A percentile compares a stretch with the other conserved stretches of the same genome.
Evolutionary conservation across 2,797 vertebrate genomes (phyloP).

Genomic region (Micrastur ruficollis): DNA sequence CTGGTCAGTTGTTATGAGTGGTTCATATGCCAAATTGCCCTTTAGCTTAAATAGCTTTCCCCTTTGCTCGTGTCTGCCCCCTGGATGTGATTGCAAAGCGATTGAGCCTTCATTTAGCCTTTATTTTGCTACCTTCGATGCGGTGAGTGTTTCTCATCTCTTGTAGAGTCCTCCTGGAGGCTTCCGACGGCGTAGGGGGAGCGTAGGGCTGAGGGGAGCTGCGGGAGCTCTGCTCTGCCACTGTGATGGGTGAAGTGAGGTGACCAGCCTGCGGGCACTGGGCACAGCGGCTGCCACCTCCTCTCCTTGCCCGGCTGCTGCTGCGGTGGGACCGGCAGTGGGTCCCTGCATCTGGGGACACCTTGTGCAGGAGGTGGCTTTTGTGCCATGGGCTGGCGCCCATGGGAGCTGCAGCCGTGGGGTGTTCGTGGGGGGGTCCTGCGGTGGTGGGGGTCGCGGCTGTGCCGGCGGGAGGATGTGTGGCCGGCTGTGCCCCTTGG

Average conservation of each 20-base stretch:
- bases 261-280: too few relatives aligned
- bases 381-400: too few relatives aligned
- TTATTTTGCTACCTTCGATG: background rate
- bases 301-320: too few relatives aligned
- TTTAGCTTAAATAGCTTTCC: background rate
- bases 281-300: background rate
- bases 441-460: background rate
- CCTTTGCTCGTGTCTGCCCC: background rate
- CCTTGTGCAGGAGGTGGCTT: background rate
- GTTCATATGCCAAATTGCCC: background rate
- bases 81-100: background rate
- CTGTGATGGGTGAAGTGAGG: too few relatives aligned
- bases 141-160: background rate
- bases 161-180: background rate
- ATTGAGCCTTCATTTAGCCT: background rate
- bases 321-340: too few relatives aligned
- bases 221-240: background rate
- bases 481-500: background rate
- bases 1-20: background rate
- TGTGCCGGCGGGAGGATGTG: too few relatives aligned
- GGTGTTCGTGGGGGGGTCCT: background rate
- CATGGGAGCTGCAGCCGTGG: background rate
- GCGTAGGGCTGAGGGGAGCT: rapidly evolving
- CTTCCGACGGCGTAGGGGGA: background rate
- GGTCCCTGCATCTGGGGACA: background rate